Evolutionary conservation across 2,797 vertebrate genomes (phyloP).

Genomic region (Avahi laniger): DNA sequence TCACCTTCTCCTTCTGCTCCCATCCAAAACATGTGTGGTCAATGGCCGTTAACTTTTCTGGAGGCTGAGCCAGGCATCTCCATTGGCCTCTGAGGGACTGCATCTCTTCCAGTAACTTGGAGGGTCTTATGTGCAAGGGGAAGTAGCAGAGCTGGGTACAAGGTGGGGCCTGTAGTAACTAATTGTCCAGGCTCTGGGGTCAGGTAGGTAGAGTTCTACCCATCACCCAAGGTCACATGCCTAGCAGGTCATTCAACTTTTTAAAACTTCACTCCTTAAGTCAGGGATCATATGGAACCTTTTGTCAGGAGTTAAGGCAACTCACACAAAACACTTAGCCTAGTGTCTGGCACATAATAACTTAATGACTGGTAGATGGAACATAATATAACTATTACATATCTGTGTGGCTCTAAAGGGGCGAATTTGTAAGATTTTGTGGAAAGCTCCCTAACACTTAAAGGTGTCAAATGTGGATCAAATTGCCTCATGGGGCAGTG

Average conservation of each 20-base stretch:
- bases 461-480: background rate
- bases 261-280: background rate
- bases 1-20: background rate
- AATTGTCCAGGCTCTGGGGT: background rate
- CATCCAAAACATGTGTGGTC: background rate
- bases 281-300: background rate
- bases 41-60: background rate
- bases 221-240: background rate
- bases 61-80: accelerated
- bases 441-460: background rate
- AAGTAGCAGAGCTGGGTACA: background rate
- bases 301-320: background rate
- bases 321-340: background rate
- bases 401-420: background rate
- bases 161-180: background rate
- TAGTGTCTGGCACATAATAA: background rate
- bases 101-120: background rate
- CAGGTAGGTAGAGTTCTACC: background rate
- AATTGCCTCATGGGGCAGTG: background rate
- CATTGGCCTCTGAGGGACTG: background rate
- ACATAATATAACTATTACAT: background rate
- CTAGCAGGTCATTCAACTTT: background rate
- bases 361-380: background rate
- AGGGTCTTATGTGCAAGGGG: background rate
- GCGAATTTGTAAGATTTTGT: background rate